Evolutionary conservation across 2,113 vertebrate genomes (phyloP).

Genomic region (Mystacornis crossleyi): DNA sequence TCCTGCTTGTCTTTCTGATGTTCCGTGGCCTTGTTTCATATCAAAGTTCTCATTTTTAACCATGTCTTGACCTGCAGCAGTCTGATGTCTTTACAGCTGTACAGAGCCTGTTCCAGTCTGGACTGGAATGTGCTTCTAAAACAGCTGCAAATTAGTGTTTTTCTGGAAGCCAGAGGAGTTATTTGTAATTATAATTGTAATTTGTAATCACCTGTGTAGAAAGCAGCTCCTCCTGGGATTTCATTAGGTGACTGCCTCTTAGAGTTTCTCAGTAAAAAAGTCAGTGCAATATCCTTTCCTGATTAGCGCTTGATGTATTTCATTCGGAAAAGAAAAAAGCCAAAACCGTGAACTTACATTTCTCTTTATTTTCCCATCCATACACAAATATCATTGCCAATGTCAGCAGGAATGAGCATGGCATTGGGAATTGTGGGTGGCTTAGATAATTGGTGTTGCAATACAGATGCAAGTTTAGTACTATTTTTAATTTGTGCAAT

Average conservation of each 20-base stretch:
- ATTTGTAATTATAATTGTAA: background rate
- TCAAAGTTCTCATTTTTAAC: background rate
- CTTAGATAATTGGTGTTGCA: conserved; percentile 2
- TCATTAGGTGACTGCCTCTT: background rate
- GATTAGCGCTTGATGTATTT: background rate
- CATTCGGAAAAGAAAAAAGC: background rate
- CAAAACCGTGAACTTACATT: background rate
- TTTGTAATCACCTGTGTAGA: background rate
- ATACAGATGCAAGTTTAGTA: background rate
- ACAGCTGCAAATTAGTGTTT: background rate
- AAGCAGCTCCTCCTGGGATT: background rate
- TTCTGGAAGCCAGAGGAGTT: background rate
- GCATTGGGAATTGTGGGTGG: conserved; percentile 6
- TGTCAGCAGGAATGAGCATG: conserved; percentile 5
- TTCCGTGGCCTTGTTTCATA: background rate
- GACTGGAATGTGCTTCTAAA: background rate
- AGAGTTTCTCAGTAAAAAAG: background rate
- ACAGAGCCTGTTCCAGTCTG: background rate
- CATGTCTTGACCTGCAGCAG: background rate
- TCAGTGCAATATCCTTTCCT: background rate
- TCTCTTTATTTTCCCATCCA: conserved; percentile 6
- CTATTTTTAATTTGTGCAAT: conserved; percentile 15
- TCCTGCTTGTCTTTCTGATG: background rate
- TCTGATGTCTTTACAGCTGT: background rate
- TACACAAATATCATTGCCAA: background rate